Base-by-base conservation (phyloP, 92 coral and sea anemone species). In the Phenganax marumi region DNA sequence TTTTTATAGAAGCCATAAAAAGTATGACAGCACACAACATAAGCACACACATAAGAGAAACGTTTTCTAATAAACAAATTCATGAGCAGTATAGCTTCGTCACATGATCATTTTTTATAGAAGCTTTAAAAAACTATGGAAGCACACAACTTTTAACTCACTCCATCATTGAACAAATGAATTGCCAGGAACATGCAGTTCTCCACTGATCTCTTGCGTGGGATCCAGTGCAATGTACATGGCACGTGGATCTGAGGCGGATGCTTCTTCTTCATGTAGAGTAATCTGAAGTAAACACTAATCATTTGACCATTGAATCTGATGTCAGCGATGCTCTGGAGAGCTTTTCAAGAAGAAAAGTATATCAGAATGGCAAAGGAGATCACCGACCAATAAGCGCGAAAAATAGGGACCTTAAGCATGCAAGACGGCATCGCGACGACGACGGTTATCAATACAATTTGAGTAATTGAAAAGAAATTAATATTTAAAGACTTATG, bases 221-320 rank as follows among this genome's bases (percentile, higher is more conserved):
- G 98, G 98, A 84, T 95, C 98, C n/a, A 95, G 91, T 6, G 98
- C 97, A 14, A 95, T 93, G 51, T 95, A 95, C 52, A 95, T 94
- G 3, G 97, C 95, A 73, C 81, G 62, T 26, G 33, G 57, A 51
- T 62, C 68, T 8, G 50, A 55, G 10, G 8, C 52, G 23, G 69
- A 25, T 43, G 53, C 73, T 0, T 63, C 60, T 25, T 65, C 25
- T 43, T 47, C 60, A 19, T 17, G 72, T 48, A 60, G 11, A 39
- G 58, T 63, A 18, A 25, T 24, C 83, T 78, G 23, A 6, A 12
- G 10, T 24, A 50, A 23, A 14, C 23, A 23, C n/a, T 10, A 50
- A 10, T 46, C 11, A 39, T 49, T 49, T 11, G 11, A 39, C 52
- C 16, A n/a, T 48, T 48, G 1, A 72, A 5, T 11, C 18, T 8